Evolutionary conservation across 2,888 invertebrate species (phyloP), one percentile per base, ranked within the genome.

Genomic region (Troides helena): DNA sequence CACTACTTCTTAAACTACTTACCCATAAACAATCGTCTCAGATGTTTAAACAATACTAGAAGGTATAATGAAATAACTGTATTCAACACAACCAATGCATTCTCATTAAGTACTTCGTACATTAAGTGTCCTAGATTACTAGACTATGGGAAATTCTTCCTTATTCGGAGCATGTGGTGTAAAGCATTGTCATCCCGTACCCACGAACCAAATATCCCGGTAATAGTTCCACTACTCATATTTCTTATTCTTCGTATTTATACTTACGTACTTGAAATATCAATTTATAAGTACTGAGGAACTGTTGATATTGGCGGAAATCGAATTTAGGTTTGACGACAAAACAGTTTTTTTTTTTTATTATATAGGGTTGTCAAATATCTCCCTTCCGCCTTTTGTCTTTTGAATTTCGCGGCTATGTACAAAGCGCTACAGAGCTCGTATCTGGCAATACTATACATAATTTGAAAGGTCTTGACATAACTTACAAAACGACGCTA

Each of bases 91-190:
- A 56, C 63, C 56, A 62, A 64, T 61, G 57, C 63, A 71, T 75
- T 80, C 81, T 73, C 79, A 84, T 81, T 76, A 80, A 79, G 77
- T 75, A 80, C 74, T 79, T 81, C 71, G 73, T 72, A 74, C 62
- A 58, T 25, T 23, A 65, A 58, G 62, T 73, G 74, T 67, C 68
- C 74, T 71, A 79, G 77, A 82, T 87, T 85, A 53, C 25, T 18
- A 8, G 14, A n/a, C 56, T 46, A 64, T 70, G 70, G 70, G 64
- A 70, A 70, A 70, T 39, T 64, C 43, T 58, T 18, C 67, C 56
- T 43, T 53, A 70, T 63, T 57, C 50, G 60, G 43, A 60, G 60
- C 67, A 67, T 58, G 25, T 46, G 30, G 14, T 12, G 53, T 57
- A n/a, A 23, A 23, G 10, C 25, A 74, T 74, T 74, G 76, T 74